Conservation (phyloP, 2,113 vertebrate genomes). For the Agelaius phoeniceus region DNA sequence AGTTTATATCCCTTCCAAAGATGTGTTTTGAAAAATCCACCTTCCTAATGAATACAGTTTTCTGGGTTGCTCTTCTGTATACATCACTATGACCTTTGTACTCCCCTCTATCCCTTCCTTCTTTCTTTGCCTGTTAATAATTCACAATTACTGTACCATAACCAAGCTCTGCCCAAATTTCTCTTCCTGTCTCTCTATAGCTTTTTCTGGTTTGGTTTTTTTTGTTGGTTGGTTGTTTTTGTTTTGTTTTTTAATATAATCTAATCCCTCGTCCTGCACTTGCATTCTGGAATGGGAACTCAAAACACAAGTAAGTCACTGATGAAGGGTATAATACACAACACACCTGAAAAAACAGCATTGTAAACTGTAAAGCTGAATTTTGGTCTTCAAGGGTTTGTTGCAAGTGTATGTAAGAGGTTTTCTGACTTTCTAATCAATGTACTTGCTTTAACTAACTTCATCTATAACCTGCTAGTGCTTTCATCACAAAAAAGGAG, state of each 20-base stretch:
- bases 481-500: background rate
- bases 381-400: background rate
- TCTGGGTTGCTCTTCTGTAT: background rate
- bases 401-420: background rate
- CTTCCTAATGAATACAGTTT: background rate
- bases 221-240: background rate
- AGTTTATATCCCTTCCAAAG: background rate
- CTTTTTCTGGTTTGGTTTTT: background rate
- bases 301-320: background rate
- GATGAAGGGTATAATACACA: background rate
- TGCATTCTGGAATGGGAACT: background rate
- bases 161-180: background rate
- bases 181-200: background rate
- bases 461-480: background rate
- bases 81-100: slow-evolving; percentile 15
- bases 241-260: background rate
- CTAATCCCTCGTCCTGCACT: background rate
- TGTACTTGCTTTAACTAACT: background rate
- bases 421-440: background rate
- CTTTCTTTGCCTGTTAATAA: slow-evolving; percentile 49
- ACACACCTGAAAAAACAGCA: background rate
- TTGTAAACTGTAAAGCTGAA: background rate
- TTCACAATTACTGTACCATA: background rate
- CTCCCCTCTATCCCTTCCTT: background rate
- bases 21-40: background rate